Percentiles rank a stretch among this genome's conserved stretches.
These are phyloP conservation scores for Hirundichthys speculiger DNA, from an alignment of 2,113 vertebrate genomes.

Conservation along the genomic window DNA sequence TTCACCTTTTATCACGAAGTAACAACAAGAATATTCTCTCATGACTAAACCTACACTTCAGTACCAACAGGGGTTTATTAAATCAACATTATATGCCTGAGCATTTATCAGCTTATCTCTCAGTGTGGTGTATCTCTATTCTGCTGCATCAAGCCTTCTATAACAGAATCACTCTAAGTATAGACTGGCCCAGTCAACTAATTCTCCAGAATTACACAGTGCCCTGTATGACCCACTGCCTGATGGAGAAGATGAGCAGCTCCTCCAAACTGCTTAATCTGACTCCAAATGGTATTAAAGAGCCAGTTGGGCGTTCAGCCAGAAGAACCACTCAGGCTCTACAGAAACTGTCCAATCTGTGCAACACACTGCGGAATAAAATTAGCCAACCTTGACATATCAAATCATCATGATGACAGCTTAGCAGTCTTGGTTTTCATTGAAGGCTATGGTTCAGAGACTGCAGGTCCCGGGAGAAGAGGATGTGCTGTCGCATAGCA, in stretches of 20 bases:
- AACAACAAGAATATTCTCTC: conserved; percentile 1
- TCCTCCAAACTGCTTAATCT: conserved; percentile 58
- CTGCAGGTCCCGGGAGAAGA: conserved; percentile 17
- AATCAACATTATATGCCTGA: conserved; percentile 2
- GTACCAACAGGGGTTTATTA: conserved; percentile 13
- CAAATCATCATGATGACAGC: conserved; percentile 40
- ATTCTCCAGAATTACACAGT: conserved; percentile 50
- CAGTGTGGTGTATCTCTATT: conserved; percentile 4
- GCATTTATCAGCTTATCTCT: conserved; percentile 20
- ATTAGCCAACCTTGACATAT: conserved; percentile 60
- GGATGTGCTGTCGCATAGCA: conserved; percentile 12
- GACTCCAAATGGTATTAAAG: conserved; percentile 66
- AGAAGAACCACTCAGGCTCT: conserved; percentile 44
- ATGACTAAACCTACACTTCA: conserved; percentile 2
- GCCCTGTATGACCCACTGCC: conserved; percentile 28
- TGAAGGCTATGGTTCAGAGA: conserved; percentile 38
- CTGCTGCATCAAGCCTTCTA: conserved; percentile 17
- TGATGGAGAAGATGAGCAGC: conserved; percentile 52
- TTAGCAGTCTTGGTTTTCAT: conserved; percentile 41
- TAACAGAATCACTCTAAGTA: conserved; percentile 42
- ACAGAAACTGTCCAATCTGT: conserved; percentile 44
- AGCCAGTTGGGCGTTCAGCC: conserved; percentile 40
- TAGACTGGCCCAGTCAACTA: conserved; percentile 39
- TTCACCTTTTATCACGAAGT: neutral
- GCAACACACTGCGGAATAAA: conserved; percentile 19